phyloP scores from a whole-genome alignment of 1,140 invertebrate genomes.

The Dolichoris vasculosae region DNA sequence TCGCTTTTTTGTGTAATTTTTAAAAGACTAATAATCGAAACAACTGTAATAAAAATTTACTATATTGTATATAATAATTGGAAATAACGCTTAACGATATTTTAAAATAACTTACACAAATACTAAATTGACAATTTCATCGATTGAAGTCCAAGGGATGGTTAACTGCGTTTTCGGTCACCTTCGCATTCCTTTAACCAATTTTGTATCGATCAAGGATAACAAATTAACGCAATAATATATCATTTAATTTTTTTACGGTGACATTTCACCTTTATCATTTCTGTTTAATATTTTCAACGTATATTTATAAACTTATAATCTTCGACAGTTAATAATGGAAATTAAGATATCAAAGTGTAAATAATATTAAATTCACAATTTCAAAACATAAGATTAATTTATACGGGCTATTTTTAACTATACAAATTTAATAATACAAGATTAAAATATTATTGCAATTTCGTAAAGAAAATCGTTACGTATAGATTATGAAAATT shows the following conservation, averaged over 20 bases:
- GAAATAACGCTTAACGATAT: not conserved
- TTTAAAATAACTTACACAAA: slow-evolving; percentile 24
- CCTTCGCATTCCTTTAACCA: slow-evolving; percentile 34
- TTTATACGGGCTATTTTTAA: too few species aligned
- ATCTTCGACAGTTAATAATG: not conserved
- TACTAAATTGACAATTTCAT: not conserved
- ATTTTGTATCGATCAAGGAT: slow-evolving; percentile 16
- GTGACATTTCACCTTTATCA: slow-evolving; percentile 22
- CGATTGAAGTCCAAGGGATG: not conserved
- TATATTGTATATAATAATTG: not conserved
- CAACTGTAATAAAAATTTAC: not conserved
- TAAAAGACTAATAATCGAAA: slow-evolving; percentile 8
- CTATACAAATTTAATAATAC: too few species aligned
- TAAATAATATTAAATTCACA: not conserved
- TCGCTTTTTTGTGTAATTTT: slow-evolving; percentile 15
- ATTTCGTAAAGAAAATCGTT: too few species aligned
- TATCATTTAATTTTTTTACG: slow-evolving; percentile 25
- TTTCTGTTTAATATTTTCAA: slow-evolving; percentile 12
- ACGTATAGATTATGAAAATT: too few species aligned
- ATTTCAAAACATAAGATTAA: too few species aligned
- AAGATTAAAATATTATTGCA: too few species aligned
- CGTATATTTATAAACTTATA: not conserved
- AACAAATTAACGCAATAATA: slow-evolving; percentile 15
- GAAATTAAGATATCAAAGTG: not conserved
- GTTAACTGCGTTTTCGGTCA: slow-evolving; percentile 13